A percentile compares a stretch with the other conserved stretches of the same genome.
Evolutionary conservation across 1,140 invertebrate species (phyloP).

Genomic region (Galendromus occidentalis): DNA sequence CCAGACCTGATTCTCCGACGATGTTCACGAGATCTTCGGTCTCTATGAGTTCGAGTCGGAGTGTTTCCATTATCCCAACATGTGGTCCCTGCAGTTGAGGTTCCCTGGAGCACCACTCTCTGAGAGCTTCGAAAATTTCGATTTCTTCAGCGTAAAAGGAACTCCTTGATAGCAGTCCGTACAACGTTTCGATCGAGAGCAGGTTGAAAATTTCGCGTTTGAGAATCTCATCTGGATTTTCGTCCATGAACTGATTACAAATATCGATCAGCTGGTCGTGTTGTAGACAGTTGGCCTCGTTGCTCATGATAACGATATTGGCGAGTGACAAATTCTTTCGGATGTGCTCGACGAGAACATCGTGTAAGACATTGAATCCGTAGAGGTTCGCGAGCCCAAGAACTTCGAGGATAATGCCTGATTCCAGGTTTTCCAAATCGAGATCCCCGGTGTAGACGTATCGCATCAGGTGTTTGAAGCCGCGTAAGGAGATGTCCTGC

Average conservation of each 20-base stretch:
- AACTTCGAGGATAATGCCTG: slow-evolving; percentile 66
- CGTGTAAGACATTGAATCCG: slow-evolving; percentile 54
- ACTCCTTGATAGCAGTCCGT: no score
- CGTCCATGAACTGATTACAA: no score
- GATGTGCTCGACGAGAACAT: no score
- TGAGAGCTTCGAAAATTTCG: slow-evolving; percentile 50
- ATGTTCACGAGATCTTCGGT: slow-evolving; percentile 63
- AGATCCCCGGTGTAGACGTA: slow-evolving; percentile 89
- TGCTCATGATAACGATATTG: no score
- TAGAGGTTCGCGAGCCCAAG: slow-evolving; percentile 78
- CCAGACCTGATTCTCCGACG: slow-evolving; percentile 60
- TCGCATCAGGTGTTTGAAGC: slow-evolving; percentile 70
- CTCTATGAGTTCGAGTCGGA: slow-evolving; percentile 68
- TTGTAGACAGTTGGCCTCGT: no score
- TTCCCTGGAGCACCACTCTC: slow-evolving; percentile 61
- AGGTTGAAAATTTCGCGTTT: no score
- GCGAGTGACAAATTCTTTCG: no score
- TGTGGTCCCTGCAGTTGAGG: slow-evolving; percentile 23
- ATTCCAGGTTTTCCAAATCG: slow-evolving; percentile 41
- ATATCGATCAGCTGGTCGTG: no score
- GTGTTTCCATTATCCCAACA: slow-evolving; percentile 27
- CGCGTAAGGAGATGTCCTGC: slow-evolving; percentile 56
- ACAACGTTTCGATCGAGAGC: no score
- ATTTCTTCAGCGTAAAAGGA: no score
- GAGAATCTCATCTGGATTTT: no score